Evolutionary conservation across 2,113 vertebrate genomes (phyloP).

Genomic region (Gasterosteus aculeatus): DNA sequence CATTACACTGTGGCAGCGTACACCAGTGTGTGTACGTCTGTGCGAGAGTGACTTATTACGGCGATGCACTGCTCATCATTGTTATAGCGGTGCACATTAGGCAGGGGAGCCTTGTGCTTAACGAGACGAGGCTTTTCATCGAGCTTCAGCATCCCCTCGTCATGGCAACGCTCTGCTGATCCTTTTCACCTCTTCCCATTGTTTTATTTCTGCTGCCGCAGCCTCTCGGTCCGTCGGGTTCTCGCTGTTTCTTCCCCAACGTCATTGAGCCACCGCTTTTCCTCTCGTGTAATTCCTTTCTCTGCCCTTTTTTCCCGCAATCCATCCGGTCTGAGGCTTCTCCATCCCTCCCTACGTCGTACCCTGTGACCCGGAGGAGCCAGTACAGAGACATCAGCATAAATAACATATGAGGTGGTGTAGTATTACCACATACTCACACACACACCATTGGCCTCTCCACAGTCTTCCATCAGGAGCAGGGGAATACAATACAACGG

Average conservation of each 20-base stretch:
- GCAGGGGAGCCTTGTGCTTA: slow-evolving; percentile 38
- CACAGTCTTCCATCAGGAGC: slow-evolving; percentile 15
- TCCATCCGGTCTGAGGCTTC: slow-evolving; percentile 6
- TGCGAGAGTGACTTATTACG: slow-evolving; percentile 1
- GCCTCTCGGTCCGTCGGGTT: background rate
- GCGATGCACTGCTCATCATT: slow-evolving; percentile 43
- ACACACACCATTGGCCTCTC: slow-evolving; percentile 16
- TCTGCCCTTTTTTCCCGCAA: background rate
- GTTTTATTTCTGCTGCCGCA: background rate
- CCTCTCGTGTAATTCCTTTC: background rate
- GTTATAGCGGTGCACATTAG: slow-evolving; percentile 39
- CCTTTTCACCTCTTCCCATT: background rate
- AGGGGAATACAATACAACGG: slow-evolving; percentile 11
- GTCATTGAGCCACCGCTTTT: slow-evolving; percentile 1
- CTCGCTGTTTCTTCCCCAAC: background rate
- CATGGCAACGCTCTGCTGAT: slow-evolving; percentile 5
- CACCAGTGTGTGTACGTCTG: background rate
- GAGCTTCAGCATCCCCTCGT: slow-evolving; percentile 1
- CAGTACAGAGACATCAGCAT: slow-evolving; percentile 52
- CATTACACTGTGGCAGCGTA: slow-evolving; percentile 29
- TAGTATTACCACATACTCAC: slow-evolving; percentile 58
- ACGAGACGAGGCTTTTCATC: slow-evolving; percentile 17
- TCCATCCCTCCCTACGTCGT: slow-evolving; percentile 41
- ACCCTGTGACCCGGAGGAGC: slow-evolving; percentile 44
- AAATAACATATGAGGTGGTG: slow-evolving; percentile 69